These are phyloP conservation scores for Rhadina sibilatrix DNA, from an alignment of 2,113 vertebrate species.

Conservation along the genomic window DNA sequence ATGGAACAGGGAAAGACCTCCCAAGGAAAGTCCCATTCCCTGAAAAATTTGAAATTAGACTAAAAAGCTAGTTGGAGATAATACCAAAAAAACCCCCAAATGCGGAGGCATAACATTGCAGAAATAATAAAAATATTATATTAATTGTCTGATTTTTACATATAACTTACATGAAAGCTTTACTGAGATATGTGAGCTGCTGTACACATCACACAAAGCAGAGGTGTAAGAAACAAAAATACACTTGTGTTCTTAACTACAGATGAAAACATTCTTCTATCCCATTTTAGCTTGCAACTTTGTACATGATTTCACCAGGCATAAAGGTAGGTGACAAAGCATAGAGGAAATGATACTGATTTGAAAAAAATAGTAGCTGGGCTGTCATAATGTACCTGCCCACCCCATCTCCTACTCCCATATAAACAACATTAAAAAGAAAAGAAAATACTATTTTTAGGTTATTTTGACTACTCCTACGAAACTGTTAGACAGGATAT, in stretches of 20 bases:
- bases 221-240: neutral
- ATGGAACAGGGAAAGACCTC: neutral
- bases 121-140: neutral
- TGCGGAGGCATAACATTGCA: neutral
- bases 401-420: neutral
- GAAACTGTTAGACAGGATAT: neutral
- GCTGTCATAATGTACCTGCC: neutral
- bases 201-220: neutral
- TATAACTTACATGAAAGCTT: neutral
- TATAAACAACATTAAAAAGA: neutral
- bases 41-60: neutral
- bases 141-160: neutral
- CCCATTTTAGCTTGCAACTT: neutral
- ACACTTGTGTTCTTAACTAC: neutral
- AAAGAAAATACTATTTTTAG: neutral
- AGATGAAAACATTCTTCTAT: neutral
- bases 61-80: neutral
- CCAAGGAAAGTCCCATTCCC: neutral
- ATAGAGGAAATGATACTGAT: neutral
- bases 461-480: neutral
- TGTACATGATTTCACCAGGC: neutral
- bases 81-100: neutral
- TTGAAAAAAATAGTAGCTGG: neutral
- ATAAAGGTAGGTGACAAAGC: neutral
- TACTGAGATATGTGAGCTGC: neutral